Evolutionary conservation across 2,113 vertebrate species (phyloP).

Genomic region (Syrmaticus mikado): DNA sequence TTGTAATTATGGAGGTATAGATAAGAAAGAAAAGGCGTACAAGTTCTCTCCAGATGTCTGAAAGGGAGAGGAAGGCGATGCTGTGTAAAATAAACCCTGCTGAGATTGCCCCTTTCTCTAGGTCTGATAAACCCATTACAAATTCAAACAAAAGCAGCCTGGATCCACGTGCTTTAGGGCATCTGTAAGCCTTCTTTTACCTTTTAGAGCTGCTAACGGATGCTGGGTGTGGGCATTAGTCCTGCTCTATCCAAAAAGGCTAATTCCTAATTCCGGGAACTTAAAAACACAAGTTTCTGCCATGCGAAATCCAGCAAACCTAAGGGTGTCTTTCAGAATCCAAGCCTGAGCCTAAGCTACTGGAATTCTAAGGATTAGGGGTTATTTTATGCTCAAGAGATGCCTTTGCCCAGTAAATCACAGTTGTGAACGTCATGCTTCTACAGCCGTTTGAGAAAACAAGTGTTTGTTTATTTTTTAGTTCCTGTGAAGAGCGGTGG

Average conservation of each 20-base stretch:
- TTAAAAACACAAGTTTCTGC: neutral
- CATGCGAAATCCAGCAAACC: neutral
- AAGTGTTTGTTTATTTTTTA: no score
- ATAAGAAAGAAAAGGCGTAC: neutral
- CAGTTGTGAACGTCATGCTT: neutral
- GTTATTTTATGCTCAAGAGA: neutral
- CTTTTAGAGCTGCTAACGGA: neutral
- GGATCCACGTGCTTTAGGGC: neutral
- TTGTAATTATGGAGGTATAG: neutral
- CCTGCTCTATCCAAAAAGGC: neutral
- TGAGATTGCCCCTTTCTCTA: neutral
- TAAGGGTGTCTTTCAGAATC: neutral
- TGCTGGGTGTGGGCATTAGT: neutral
- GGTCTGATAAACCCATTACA: conserved; percentile 11
- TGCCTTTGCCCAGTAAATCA: neutral
- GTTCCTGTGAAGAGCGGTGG: neutral
- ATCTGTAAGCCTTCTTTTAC: neutral
- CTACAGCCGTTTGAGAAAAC: neutral
- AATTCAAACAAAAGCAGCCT: conserved; percentile 36
- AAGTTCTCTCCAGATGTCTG: neutral
- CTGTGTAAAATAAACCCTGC: neutral
- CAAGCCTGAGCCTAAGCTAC: neutral
- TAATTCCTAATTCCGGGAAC: neutral
- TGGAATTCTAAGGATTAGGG: neutral
- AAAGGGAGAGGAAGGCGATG: neutral